phyloP scores from a whole-genome alignment of 1,140 invertebrate species.

The Lordiphosa clarofinis region DNA sequence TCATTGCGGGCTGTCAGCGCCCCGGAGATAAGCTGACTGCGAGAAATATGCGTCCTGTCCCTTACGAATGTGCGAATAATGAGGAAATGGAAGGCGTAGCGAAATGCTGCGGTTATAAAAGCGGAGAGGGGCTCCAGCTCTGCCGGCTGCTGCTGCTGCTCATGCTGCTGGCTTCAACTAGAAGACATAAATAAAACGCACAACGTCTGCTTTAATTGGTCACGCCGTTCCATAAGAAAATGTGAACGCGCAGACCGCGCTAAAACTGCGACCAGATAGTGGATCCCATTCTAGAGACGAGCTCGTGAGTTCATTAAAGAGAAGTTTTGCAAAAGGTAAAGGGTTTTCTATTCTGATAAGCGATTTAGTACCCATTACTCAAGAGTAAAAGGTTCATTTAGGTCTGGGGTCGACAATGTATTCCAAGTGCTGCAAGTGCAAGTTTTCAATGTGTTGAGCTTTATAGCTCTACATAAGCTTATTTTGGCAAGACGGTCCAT shows the following conservation, averaged over 20 bases:
- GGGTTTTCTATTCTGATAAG: too few relatives aligned
- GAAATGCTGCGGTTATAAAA: conserved; percentile 44
- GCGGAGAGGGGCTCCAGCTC: conserved; percentile 2
- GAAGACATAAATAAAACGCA: conserved; percentile 69
- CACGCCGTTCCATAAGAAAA: conserved; percentile 58
- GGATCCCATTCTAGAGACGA: conserved; percentile 14
- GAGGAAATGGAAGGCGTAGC: conserved; percentile 67
- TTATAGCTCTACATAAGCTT: too few relatives aligned
- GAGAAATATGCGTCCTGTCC: conserved; percentile 59
- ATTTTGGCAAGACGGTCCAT: too few relatives aligned
- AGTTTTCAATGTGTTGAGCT: too few relatives aligned
- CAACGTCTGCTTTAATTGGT: conserved; percentile 70
- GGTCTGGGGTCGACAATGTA: too few relatives aligned
- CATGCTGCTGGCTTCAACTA: conserved; percentile 18
- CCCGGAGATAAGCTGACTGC: conserved; percentile 69
- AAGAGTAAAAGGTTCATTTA: too few relatives aligned
- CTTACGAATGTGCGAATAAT: conserved; percentile 70
- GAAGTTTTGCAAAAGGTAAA: too few relatives aligned
- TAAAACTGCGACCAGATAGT: conserved; percentile 41
- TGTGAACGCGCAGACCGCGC: conserved; percentile 19
- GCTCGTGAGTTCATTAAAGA: too few relatives aligned
- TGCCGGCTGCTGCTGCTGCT: conserved; percentile 1
- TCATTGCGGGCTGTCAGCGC: conserved; percentile 67
- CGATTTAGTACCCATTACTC: too few relatives aligned
- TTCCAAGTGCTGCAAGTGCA: too few relatives aligned